Evolutionary conservation across 1,140 invertebrate genomes (phyloP), one percentile per base, ranked within the genome.

Genomic region (Gonatopus flavifemur): DNA sequence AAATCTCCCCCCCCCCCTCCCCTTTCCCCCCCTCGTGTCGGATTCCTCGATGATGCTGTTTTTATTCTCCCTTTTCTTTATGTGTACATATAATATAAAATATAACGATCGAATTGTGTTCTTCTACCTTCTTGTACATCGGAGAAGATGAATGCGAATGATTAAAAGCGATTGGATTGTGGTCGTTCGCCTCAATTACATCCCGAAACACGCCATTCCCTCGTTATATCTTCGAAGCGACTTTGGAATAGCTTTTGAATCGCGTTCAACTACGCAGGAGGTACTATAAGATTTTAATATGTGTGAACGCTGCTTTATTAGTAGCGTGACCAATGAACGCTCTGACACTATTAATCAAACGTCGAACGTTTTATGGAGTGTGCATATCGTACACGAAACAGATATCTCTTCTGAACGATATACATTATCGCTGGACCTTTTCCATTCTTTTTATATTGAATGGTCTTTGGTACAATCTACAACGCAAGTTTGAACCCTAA

Each of bases 251-350:
- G 19, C 38, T 12, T 15, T 16, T 41, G 38, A 20, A 9, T 37
- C 28, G 39, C 20, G 37, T 49, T 21, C 31, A 39, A 49, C 44
- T 53, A 62, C 57, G 64, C 65, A 61, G 31, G 65, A 64, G 66
- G 63, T 62, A 63, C 64, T n/a, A n/a, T n/a, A 59, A 68, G 64
- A 49, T 70, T 57, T 72, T 74, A 72, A 74, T 70, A 74, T 59
- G 63, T 74, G 69, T 72, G 70, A 75, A 75, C 70, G 72, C 70
- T 74, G 67, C 70, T 75, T 74, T 74, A 73, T 75, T 75, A 75
- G 69, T 74, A 67, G 70, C 72, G 72, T 76, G 73, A 76, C 73
- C 73, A 74, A 74, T 76, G 69, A 65, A 60, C 64, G 61, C 66
- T n/a, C n/a, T 63, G 63, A 73, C 66, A 69, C 64, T 72, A 76